phyloP scores from a whole-genome alignment of 2,888 invertebrate genomes.

The Thereva nobilitata region DNA sequence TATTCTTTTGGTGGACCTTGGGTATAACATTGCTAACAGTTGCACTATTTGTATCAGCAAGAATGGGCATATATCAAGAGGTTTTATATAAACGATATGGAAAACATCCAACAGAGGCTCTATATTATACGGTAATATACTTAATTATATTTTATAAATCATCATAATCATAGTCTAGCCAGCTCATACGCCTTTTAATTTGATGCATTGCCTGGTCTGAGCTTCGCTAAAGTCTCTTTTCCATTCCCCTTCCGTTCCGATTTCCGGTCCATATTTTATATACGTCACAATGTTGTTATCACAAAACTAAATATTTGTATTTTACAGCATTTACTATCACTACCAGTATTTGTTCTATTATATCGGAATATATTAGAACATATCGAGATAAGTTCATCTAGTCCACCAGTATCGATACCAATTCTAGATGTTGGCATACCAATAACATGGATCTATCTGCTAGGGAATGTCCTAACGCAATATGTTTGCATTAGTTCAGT shows the following conservation, averaged over 20 bases:
- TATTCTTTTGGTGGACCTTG: slow-evolving; percentile 66
- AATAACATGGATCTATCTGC: slow-evolving; percentile 73
- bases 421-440: slow-evolving; percentile 69
- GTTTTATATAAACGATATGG: slow-evolving; percentile 80
- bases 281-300: too few species aligned
- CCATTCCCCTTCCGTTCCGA: too few species aligned
- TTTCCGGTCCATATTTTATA: too few species aligned
- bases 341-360: slow-evolving; percentile 87
- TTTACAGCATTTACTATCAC: slow-evolving; percentile 80
- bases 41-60: slow-evolving; percentile 88
- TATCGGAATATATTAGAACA: slow-evolving; percentile 78
- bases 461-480: slow-evolving; percentile 86
- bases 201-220: too few species aligned
- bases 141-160: slow-evolving; percentile 1
- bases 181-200: too few species aligned
- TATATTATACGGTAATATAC: slow-evolving; percentile 74
- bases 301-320: too few species aligned
- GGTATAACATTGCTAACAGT: slow-evolving; percentile 83
- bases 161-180: too few species aligned
- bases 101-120: slow-evolving; percentile 87
- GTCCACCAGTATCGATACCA: slow-evolving; percentile 63
- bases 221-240: too few species aligned
- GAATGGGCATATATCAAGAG: slow-evolving; percentile 96
- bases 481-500: slow-evolving; percentile 95
- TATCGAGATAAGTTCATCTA: slow-evolving; percentile 70